phyloP scores from a whole-genome alignment of 2,113 vertebrate genomes.

The Elanoides forficatus region DNA sequence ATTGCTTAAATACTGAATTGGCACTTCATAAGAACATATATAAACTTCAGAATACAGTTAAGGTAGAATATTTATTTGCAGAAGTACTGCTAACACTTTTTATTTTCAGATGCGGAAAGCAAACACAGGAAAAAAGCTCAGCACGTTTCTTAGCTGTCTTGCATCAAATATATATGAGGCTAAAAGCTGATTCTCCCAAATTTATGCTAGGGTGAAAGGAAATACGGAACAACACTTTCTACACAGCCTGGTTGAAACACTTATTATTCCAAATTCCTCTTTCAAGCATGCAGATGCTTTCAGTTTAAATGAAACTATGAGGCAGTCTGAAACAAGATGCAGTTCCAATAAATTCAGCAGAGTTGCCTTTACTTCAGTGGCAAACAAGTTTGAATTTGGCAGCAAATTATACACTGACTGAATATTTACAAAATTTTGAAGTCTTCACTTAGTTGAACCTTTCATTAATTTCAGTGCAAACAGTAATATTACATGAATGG shows the following conservation, averaged over 20 bases:
- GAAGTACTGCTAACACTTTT: neutral
- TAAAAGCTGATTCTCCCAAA: neutral
- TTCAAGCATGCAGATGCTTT: neutral
- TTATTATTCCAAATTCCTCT: neutral
- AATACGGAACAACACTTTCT: neutral
- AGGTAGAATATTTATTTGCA: neutral
- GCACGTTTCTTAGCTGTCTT: neutral
- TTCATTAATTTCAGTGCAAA: neutral
- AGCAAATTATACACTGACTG: neutral
- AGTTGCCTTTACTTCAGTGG: neutral
- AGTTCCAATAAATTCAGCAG: neutral
- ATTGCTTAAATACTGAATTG: conserved; percentile 23
- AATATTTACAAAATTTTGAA: neutral
- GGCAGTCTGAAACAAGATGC: neutral
- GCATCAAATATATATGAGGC: neutral
- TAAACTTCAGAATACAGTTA: conserved; percentile 14
- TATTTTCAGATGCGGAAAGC: neutral
- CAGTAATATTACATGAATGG: neutral
- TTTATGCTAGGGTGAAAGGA: neutral
- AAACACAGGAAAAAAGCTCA: neutral
- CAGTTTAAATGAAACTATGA: neutral
- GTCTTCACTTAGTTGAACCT: neutral
- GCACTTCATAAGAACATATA: conserved; percentile 7
- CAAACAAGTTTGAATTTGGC: neutral
- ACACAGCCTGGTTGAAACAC: neutral